Evolutionary conservation across 2,797 vertebrate species (phyloP), one percentile per base, ranked within the genome.

Genomic region (Staurois parvus): DNA sequence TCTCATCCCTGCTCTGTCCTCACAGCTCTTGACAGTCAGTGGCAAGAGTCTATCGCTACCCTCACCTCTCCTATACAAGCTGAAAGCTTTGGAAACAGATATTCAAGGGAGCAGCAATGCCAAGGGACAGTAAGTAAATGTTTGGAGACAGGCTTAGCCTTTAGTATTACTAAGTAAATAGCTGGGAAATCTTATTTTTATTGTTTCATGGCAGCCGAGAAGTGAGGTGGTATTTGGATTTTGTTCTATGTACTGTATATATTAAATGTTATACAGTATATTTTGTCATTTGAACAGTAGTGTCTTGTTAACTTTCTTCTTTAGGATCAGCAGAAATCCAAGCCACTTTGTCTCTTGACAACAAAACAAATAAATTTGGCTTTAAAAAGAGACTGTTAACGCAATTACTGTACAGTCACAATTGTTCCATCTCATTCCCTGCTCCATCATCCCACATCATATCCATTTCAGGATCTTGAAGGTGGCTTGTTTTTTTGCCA

Each of bases 381-480:
- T 75, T 74, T 29, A 34, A 62, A 52, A 85, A 32, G 69, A 70
- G 69, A 72, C 84, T 72, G 79, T 59, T 77, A 76, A 86, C 70
- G 37, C 40, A 66, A 81, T 86, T 81, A 81, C 29, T 21, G 73
- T 29, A 76, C 19, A 64, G 40, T 62, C 76, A 40, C 67, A 56
- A 81, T 62, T 64, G 28, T 86, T 77, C 79, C 72, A 82, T 86
- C 52, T 24, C 8, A 1, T 40, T 21, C 42, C 56, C 64, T 40
- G 77, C 40, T 69, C 75, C 78, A 76, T 74, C 72, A 74, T 66
- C 77, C 74, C 75, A 84, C 83, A 45, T 78, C 37, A 78, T 78
- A 84, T 84, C 64, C 29, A 75, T 80, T 85, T 80, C 77, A 80
- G 56, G 37, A 79, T 73, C 69, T 74, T 72, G 64, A n/a, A 34